Evolutionary conservation across 2,113 vertebrate species (phyloP), one percentile per base, ranked within the genome.

Genomic region (Oreochromis tanganicae): DNA sequence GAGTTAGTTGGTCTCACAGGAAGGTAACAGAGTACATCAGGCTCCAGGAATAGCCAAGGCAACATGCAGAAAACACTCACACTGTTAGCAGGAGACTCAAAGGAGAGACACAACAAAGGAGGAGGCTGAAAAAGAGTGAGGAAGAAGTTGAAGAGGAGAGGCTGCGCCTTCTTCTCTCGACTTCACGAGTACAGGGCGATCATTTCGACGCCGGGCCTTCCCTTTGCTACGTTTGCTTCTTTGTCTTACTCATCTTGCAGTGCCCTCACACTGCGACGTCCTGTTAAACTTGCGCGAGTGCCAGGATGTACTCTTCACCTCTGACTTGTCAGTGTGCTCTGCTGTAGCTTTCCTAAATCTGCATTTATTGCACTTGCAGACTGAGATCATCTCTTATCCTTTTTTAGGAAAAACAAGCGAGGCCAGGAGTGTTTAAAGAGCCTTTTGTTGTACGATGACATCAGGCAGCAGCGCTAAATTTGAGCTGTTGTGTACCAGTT

Each of bases 11-110:
- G 91, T 91, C 94, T 95, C 93, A 85, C 80, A 93, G 91, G 91
- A 91, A 92, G 93, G 92, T 89, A 93, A 87, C 87, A 73, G 90
- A 95, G 93, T 93, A 90, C 92, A 91, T 84, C 87, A 73, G 90
- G 83, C 80, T 91, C 86, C 87, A 91, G 81, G 93, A 94, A 94
- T 90, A 95, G 92, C 90, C 88, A 91, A 90, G 93, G 93, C 90
- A 92, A 94, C 95, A 96, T 95, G 95, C 95, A 95, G 90, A 88
- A 91, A 93, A 90, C 91, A 90, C 85, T 92, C 82, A 54, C 86
- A 89, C 81, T 79, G 92, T 94, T 91, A 94, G 90, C 87, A 84
- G 89, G 80, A 89, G 81, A 92, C 66, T 90, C 55, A 92, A 85
- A 91, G 85, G 86, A 87, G 82, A 59, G 59, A 56, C 66, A 87